These are phyloP conservation scores for Lymantria monacha DNA, from an alignment of 2,888 invertebrate genomes.

Conservation along the genomic window DNA sequence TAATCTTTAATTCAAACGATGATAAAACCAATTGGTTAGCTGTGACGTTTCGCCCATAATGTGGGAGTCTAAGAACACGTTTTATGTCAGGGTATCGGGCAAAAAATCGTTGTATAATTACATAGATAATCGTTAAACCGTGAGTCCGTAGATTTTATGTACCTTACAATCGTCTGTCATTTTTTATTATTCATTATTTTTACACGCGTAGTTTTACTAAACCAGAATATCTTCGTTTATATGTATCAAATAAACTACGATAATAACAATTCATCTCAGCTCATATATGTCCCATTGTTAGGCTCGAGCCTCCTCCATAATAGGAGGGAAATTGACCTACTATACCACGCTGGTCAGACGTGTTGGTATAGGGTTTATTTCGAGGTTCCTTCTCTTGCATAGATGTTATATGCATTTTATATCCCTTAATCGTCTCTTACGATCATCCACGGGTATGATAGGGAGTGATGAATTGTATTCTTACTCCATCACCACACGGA, in stretches of 20 bases:
- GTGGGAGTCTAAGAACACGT: constrained; percentile 36
- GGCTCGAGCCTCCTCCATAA: no score
- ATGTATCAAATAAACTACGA: background rate
- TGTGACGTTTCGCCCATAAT: constrained; percentile 23
- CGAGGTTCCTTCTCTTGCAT: no score
- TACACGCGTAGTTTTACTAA: background rate
- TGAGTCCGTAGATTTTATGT: constrained; percentile 26
- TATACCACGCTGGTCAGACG: no score
- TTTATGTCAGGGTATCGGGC: constrained; percentile 28
- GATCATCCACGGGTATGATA: no score
- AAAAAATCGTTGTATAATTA: constrained; percentile 42
- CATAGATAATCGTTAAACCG: constrained; percentile 37
- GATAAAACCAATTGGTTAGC: constrained; percentile 11
- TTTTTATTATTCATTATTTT: background rate
- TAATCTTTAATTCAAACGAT: background rate
- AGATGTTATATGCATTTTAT: no score
- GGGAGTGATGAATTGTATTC: no score
- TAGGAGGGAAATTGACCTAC: no score
- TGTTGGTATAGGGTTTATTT: no score
- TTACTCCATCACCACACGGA: no score
- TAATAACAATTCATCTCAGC: no score
- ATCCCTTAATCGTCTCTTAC: no score
- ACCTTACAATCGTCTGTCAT: constrained; percentile 9
- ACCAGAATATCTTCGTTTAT: background rate
- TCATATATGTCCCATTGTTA: no score